Conservation (phyloP, 2,888 invertebrate genomes). For the Diploptera punctata region DNA sequence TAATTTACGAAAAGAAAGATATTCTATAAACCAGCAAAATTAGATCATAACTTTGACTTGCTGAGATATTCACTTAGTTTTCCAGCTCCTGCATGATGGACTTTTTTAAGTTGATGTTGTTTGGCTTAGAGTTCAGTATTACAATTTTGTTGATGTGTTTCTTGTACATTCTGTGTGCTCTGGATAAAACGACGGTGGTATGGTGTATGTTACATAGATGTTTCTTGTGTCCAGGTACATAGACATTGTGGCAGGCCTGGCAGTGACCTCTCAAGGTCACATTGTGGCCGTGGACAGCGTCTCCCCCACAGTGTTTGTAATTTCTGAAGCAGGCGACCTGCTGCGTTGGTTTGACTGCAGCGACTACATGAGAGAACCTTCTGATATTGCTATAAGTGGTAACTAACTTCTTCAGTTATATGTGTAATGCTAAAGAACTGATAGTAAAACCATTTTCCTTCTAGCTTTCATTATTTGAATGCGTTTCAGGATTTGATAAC, state of each 20-base stretch:
- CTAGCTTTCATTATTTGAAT: too few species aligned
- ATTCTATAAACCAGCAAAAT: too few species aligned
- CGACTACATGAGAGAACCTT: conserved; percentile 97
- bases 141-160: too few species aligned
- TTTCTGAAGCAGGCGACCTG: conserved; percentile 90
- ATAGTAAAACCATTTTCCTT: neutral
- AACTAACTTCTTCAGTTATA: conserved; percentile 46
- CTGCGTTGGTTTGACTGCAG: conserved; percentile 98
- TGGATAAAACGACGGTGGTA: too few species aligned
- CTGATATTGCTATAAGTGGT: conserved; percentile 95
- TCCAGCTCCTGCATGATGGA: too few species aligned
- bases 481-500: too few species aligned
- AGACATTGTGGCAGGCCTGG: conserved; percentile 92
- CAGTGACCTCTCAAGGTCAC: conserved; percentile 89
- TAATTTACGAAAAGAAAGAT: too few species aligned
- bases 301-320: conserved; percentile 94
- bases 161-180: too few species aligned
- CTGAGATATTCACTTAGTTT: too few species aligned
- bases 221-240: conserved; percentile 65
- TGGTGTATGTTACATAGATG: neutral
- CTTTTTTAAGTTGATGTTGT: too few species aligned
- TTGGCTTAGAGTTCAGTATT: too few species aligned
- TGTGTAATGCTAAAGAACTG: neutral
- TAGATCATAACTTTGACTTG: too few species aligned
- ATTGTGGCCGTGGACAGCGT: conserved; percentile 98